These are phyloP conservation scores for Protaetia brevitarsis DNA, from an alignment of 1,140 invertebrate species.

Conservation along the genomic window DNA sequence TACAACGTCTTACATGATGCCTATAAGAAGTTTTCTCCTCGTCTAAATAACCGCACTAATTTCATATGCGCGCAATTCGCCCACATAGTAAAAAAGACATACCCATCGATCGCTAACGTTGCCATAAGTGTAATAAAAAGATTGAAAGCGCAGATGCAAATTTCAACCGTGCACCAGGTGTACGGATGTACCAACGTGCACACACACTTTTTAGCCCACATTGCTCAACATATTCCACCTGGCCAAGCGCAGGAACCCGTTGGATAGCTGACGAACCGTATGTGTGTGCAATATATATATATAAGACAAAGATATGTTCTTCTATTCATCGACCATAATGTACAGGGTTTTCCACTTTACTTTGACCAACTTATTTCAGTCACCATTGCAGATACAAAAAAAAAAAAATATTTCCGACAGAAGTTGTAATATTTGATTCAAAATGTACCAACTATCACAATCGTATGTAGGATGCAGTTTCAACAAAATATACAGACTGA, in stretches of 20 bases:
- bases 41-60: not conserved
- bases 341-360: too few species aligned
- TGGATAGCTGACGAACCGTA: not conserved
- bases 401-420: too few species aligned
- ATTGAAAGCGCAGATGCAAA: not conserved
- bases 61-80: not conserved
- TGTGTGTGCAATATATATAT: slow-evolving; percentile 8
- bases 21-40: not conserved
- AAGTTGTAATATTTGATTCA: too few species aligned
- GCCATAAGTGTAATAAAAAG: not conserved
- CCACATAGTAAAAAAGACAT: not conserved
- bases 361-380: too few species aligned
- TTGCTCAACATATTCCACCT: not conserved
- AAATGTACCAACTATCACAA: too few species aligned
- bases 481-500: too few species aligned
- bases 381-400: too few species aligned
- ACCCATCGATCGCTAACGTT: not conserved
- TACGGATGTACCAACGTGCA: not conserved
- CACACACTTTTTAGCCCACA: not conserved
- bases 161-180: not conserved
- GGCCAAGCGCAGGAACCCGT: not conserved
- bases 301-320: too few species aligned
- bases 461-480: too few species aligned
- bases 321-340: too few species aligned
- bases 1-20: not conserved